Conservation (phyloP, 2,888 invertebrate genomes). For the Phanerotoma sp. region DNA sequence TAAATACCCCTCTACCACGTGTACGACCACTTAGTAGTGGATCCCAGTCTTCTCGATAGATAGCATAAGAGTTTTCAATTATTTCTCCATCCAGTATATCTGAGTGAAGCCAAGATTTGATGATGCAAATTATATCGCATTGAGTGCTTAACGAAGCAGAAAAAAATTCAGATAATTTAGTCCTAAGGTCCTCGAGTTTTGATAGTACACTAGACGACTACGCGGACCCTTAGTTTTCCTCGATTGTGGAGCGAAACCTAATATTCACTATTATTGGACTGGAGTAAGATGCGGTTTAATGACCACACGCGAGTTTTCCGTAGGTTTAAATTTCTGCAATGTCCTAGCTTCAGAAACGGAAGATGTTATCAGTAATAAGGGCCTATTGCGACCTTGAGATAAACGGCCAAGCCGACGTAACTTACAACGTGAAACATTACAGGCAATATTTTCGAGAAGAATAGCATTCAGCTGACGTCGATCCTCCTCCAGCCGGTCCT, state of each 20-base stretch:
- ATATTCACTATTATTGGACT: not conserved
- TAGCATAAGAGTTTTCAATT: no score
- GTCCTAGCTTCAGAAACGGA: not conserved
- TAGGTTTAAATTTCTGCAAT: not conserved
- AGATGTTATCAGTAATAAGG: not conserved
- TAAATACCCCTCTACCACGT: no score
- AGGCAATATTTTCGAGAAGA: no score
- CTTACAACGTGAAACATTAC: not conserved
- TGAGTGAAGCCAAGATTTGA: no score
- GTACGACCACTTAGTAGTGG: no score
- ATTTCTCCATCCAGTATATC: no score
- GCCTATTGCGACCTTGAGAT: no score
- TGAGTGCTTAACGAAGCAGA: not conserved
- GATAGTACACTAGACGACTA: no score
- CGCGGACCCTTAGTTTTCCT: not conserved
- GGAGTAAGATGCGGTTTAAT: not conserved
- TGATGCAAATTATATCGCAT: not conserved
- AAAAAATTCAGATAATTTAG: no score
- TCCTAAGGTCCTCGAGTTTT: not conserved
- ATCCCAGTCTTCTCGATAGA: no score
- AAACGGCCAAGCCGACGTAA: not conserved
- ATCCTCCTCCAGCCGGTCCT: no score
- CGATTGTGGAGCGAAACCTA: not conserved
- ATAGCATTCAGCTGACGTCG: no score
- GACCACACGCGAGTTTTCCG: not conserved